These are phyloP conservation scores for Pheosia tremula DNA, from an alignment of 2,888 invertebrate genomes.

Conservation along the genomic window DNA sequence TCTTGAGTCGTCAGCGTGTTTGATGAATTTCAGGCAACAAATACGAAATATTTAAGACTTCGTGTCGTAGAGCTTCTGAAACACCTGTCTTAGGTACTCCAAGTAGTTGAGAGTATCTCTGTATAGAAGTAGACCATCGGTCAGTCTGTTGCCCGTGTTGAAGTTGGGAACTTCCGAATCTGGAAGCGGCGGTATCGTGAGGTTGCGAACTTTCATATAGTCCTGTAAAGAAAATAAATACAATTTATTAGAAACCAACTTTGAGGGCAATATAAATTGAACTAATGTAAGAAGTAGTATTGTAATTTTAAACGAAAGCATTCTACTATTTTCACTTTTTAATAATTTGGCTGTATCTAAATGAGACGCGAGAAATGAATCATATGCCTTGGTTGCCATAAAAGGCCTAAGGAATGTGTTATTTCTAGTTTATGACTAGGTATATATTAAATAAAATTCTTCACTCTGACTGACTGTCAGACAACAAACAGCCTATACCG, in stretches of 20 bases:
- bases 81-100: slow-evolving; percentile 68
- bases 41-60: slow-evolving; percentile 48
- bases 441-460: no score
- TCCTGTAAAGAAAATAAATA: slow-evolving; percentile 57
- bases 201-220: slow-evolving; percentile 63
- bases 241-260: slow-evolving; percentile 11
- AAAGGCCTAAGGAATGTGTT: no score
- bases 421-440: no score
- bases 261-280: no score
- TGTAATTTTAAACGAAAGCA: no score
- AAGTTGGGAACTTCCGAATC: slow-evolving; percentile 63
- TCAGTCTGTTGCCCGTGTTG: slow-evolving; percentile 46
- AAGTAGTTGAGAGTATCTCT: slow-evolving; percentile 73
- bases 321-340: no score
- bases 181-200: slow-evolving; percentile 56
- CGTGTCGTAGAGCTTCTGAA: slow-evolving; percentile 59
- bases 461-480: no score
- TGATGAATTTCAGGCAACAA: slow-evolving; percentile 40
- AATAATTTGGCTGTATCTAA: no score
- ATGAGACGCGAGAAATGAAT: no score
- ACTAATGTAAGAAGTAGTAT: no score
- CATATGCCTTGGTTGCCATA: no score
- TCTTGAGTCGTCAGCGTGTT: slow-evolving; percentile 42
- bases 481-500: no score
- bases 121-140: slow-evolving; percentile 60